A percentile compares a stretch with the other conserved stretches of the same genome.
Conservation (phyloP, 2,113 vertebrate species). For the Sinosuthora webbiana region DNA sequence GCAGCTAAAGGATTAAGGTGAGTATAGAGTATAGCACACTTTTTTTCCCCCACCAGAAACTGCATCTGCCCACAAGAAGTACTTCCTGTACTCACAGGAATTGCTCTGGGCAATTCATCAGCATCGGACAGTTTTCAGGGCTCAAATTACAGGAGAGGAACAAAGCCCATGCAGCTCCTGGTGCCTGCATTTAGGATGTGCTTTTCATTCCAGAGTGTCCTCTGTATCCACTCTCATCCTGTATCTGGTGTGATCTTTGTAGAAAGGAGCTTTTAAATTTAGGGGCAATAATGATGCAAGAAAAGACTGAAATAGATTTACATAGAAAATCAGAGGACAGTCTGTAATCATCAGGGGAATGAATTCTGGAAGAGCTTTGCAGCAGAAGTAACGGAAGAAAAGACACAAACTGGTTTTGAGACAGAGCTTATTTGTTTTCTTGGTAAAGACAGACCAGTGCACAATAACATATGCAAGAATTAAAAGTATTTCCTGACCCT, state of each 20-base stretch:
- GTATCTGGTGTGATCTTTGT: not conserved
- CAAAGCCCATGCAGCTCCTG: not conserved
- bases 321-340: not conserved
- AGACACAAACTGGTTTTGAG: not conserved
- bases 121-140: not conserved
- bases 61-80: not conserved
- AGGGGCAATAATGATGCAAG: not conserved
- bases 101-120: not conserved
- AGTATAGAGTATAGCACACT: not conserved
- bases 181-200: not conserved
- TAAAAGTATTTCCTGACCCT: conserved; percentile 5
- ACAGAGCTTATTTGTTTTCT: not conserved
- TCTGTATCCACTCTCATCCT: not conserved
- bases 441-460: not conserved
- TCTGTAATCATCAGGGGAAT: not conserved
- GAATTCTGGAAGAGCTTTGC: not conserved
- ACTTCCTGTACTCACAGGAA: not conserved
- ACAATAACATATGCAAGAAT: not conserved
- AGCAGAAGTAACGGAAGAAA: not conserved
- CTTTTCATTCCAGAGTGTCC: not conserved
- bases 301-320: not conserved
- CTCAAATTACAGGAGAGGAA: not conserved
- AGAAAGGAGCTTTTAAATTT: not conserved
- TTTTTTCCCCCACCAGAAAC: not conserved
- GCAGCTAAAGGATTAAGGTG: not conserved